These are phyloP conservation scores for Varecia variegata DNA, from an alignment of 2,797 vertebrate genomes.

Conservation along the genomic window DNA sequence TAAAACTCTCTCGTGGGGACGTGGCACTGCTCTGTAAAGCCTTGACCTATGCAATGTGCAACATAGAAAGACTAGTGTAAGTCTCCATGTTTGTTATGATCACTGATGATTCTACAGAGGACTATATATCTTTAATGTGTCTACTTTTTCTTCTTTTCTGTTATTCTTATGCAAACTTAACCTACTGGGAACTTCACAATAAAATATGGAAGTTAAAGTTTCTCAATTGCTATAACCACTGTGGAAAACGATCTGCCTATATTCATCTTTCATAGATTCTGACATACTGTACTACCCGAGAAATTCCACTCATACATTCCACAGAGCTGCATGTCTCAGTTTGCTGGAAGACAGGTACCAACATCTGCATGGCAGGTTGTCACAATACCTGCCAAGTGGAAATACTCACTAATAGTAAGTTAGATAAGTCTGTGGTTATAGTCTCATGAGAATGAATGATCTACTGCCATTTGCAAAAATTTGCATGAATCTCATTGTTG, in stretches of 20 bases:
- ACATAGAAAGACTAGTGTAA: not conserved
- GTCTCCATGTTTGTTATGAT: accelerated
- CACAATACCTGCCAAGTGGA: not conserved
- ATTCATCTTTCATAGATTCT: not conserved
- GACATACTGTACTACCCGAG: not conserved
- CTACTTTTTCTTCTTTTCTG: not conserved
- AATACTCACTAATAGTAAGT: not conserved
- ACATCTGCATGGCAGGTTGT: no score
- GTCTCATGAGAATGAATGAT: not conserved
- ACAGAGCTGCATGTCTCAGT: not conserved
- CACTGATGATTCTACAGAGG: accelerated
- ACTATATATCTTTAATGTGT: accelerated
- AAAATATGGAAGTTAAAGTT: not conserved
- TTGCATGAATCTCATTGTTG: not conserved
- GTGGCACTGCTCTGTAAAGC: not conserved
- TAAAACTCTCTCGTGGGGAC: accelerated
- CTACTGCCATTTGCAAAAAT: not conserved
- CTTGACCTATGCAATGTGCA: not conserved
- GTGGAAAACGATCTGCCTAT: not conserved
- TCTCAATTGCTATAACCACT: not conserved
- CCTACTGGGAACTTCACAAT: not conserved
- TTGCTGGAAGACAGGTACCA: not conserved
- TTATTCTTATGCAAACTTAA: not conserved
- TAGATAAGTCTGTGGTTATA: not conserved
- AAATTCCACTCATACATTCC: not conserved